These are phyloP conservation scores for Nemotelus pantherinus DNA, from an alignment of 2,888 invertebrate species.

Conservation along the genomic window DNA sequence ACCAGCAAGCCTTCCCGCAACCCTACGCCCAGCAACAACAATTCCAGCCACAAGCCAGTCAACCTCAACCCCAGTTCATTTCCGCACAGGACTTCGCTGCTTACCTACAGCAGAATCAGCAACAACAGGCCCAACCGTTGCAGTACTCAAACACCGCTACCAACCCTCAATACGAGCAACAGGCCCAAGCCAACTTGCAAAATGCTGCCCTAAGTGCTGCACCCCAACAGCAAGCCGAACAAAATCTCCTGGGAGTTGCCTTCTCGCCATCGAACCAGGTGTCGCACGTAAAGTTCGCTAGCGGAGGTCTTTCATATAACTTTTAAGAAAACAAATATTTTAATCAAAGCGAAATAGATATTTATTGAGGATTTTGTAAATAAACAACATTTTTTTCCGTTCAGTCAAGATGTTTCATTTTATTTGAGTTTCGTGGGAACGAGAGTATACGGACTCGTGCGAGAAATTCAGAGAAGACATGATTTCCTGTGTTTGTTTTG, in stretches of 20 bases:
- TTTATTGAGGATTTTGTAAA: constrained; percentile 28
- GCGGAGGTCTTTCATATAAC: constrained; percentile 61
- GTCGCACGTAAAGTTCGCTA: constrained; percentile 66
- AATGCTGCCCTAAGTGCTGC: constrained; percentile 53
- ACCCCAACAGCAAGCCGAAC: constrained; percentile 47
- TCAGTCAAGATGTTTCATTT: not conserved
- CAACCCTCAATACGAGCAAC: constrained; percentile 48
- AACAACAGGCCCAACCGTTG: constrained; percentile 53
- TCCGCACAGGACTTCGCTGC: constrained; percentile 58
- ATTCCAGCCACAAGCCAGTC: constrained; percentile 53
- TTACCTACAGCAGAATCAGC: constrained; percentile 59
- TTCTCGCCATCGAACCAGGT: constrained; percentile 66
- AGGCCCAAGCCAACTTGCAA: constrained; percentile 53
- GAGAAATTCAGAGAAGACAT: too few species aligned
- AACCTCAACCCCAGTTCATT: constrained; percentile 61
- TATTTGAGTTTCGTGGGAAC: too few species aligned
- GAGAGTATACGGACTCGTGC: too few species aligned
- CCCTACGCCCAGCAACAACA: constrained; percentile 56
- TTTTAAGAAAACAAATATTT: constrained; percentile 54
- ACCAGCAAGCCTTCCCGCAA: constrained; percentile 54
- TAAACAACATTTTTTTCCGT: constrained; percentile 8
- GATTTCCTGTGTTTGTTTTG: too few species aligned
- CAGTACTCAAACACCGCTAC: constrained; percentile 37
- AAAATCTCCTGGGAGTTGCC: constrained; percentile 60
- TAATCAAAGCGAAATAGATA: not conserved